Conservation (phyloP, 2,113 vertebrate genomes). For the Glaucomys volans region DNA sequence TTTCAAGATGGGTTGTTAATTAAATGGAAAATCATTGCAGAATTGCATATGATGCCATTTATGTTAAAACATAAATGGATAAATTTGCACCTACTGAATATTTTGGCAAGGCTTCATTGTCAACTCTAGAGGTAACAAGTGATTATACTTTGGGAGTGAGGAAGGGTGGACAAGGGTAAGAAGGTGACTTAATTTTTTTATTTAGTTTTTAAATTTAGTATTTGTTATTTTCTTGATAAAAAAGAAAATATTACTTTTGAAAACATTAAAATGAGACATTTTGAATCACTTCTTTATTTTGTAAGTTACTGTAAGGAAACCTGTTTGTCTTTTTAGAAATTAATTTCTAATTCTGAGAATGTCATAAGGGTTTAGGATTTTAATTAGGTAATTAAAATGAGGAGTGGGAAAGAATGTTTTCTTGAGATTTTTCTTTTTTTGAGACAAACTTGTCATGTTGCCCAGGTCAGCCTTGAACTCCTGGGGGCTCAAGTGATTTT, state of each 20-base stretch:
- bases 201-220: background rate
- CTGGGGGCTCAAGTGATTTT: background rate
- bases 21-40: constrained; percentile 13
- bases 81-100: background rate
- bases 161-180: background rate
- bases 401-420: background rate
- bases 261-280: constrained; percentile 43
- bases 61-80: background rate
- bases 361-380: background rate
- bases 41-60: background rate
- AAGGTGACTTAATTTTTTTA: background rate
- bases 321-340: constrained; percentile 15
- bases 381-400: constrained; percentile 1
- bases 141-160: background rate
- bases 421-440: background rate
- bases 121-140: background rate
- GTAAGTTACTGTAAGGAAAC: background rate
- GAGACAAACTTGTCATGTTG: background rate
- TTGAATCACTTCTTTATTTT: background rate
- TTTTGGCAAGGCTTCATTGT: background rate
- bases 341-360: constrained; percentile 39
- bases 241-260: constrained; percentile 11
- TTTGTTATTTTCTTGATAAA: constrained; percentile 40
- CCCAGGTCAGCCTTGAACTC: background rate
- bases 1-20: background rate